Evolutionary conservation across 2,113 vertebrate species (phyloP), one percentile per base, ranked within the genome.

Genomic region (Nymphicus hollandicus): DNA sequence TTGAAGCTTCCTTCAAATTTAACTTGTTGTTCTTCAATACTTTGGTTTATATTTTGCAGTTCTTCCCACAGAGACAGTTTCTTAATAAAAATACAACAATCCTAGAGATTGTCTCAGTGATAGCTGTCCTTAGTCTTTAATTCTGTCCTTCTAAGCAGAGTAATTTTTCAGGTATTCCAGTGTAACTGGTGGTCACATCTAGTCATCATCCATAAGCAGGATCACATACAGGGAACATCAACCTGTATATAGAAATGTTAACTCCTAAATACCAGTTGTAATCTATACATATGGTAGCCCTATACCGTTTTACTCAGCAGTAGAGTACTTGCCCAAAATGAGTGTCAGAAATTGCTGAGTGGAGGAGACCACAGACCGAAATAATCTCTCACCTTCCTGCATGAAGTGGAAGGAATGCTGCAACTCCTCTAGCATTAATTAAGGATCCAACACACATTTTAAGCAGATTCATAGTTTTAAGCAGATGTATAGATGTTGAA

Each of bases 341-440:
- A 44, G 44, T 2, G 0, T 47, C 73, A 80, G 56, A 79, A 93
- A 61, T 7, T 25, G 63, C n/a, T 25, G 28, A 44, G 55, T 39
- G 47, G n/a, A 56, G 28, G 41, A 74, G 23, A 72, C 18, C 41
- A n/a, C 58, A 61, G 53, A 60, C 17, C 64, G 58, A 78, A 91
- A 71, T 39, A 31, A 39, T 82, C 33, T n/a, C 69, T 82, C 29
- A 37, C 35, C 33, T 87, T 76, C 41, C 73, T 68, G 65, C 17
- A 3, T 7, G 31, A 22, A 1, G 3, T 13, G 11, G 84, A 93
- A 81, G 56, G 23, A 71, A 18, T 0, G 0, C 35, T 82, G 47
- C 31, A 33, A 9, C 64, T 85, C 44, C 47, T 65, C 13, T 41
- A 31, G 23, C 18, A 8, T 11, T 17, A 70, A 43, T 33, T 72